phyloP scores from a whole-genome alignment of 2,113 vertebrate genomes.

The Tachuris rubrigastra region DNA sequence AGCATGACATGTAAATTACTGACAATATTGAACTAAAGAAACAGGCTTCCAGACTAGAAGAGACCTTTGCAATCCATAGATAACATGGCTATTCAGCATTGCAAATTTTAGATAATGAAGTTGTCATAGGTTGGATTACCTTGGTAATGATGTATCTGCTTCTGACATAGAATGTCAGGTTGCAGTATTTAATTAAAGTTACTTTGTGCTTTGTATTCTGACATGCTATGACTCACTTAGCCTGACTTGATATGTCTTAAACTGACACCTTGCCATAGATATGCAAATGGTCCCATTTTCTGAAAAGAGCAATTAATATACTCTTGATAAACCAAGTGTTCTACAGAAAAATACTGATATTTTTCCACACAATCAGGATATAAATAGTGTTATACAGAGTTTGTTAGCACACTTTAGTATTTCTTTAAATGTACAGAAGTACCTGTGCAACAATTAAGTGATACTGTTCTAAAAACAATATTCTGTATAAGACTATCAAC shows the following conservation, averaged over 20 bases:
- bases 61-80: background rate
- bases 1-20: background rate
- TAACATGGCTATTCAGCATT: background rate
- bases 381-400: background rate
- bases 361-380: background rate
- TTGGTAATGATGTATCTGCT: background rate
- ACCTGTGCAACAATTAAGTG: background rate
- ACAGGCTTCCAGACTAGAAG: background rate
- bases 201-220: slow-evolving; percentile 31
- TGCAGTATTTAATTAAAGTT: slow-evolving; percentile 24
- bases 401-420: background rate
- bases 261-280: slow-evolving; percentile 38
- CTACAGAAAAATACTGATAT: slow-evolving; percentile 3
- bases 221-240: background rate
- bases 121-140: slow-evolving; percentile 19
- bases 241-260: background rate
- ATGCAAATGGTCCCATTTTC: slow-evolving; percentile 35
- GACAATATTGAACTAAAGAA: background rate
- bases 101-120: slow-evolving; percentile 28
- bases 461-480: background rate
- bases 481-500: background rate
- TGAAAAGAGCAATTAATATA: slow-evolving; percentile 40
- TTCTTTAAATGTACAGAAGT: background rate
- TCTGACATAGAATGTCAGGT: slow-evolving; percentile 27
- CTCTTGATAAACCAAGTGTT: background rate